A percentile compares a stretch with the other conserved stretches of the same genome.
Conservation (phyloP, 2,113 vertebrate species). For the Ammodytes marinus region DNA sequence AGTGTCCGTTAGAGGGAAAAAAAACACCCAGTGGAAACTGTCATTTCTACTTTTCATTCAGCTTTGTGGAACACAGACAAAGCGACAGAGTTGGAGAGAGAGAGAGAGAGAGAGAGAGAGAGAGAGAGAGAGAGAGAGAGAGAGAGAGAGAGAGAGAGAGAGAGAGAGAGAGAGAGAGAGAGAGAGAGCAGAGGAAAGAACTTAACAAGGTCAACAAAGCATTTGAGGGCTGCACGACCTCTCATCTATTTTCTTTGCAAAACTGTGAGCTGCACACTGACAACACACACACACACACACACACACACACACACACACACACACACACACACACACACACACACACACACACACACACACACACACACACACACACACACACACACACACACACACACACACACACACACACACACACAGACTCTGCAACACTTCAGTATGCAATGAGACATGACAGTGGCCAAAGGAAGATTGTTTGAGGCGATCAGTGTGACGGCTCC, state of each 20-base stretch:
- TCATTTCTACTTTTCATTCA: constrained; percentile 64
- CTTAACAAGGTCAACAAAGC: constrained; percentile 73
- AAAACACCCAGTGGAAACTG: constrained; percentile 66
- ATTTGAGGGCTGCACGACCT: constrained; percentile 65
- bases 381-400: constrained; percentile 31
- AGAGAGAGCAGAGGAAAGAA: constrained; percentile 39
- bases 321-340: constrained; percentile 23
- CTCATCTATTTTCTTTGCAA: constrained; percentile 42
- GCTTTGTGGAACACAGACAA: constrained; percentile 44
- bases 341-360: constrained; percentile 40
- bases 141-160: constrained; percentile 40
- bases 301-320: constrained; percentile 20
- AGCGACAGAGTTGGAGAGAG: constrained; percentile 44
- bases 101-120: constrained; percentile 29
- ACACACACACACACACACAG: constrained; percentile 43
- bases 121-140: constrained; percentile 32
- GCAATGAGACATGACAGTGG: constrained; percentile 67
- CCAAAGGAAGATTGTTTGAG: constrained; percentile 52
- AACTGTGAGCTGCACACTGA: background rate
- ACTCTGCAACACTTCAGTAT: constrained; percentile 16
- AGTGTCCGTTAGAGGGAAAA: constrained; percentile 49
- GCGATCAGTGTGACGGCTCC: constrained; percentile 47
- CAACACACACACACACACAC: constrained; percentile 42
- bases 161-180: constrained; percentile 38
- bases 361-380: constrained; percentile 20